A percentile compares a stretch with the other conserved stretches of the same genome.
phyloP scores from a whole-genome alignment of 1,140 invertebrate genomes.

The Lepidurus packardi region DNA sequence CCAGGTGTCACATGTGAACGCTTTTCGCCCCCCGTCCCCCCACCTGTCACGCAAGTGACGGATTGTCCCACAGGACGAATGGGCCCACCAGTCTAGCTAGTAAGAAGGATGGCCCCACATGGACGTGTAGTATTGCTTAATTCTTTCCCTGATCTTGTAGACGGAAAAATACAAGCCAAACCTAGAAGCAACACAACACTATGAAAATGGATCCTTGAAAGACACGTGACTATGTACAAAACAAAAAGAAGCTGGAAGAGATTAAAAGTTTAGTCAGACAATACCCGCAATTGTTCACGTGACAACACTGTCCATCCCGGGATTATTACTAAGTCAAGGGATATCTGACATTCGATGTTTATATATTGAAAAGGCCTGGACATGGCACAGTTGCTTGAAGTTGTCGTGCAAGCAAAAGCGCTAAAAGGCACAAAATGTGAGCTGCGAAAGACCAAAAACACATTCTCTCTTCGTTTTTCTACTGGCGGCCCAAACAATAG shows the following conservation, averaged over 20 bases:
- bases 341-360: not conserved
- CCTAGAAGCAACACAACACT: no score
- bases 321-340: not conserved
- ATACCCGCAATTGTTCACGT: not conserved
- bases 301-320: not conserved
- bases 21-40: not conserved
- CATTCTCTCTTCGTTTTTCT: not conserved
- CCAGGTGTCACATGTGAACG: constrained; percentile 1
- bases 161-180: no score
- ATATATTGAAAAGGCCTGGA: not conserved
- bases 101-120: not conserved
- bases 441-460: not conserved
- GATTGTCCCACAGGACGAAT: constrained; percentile 1
- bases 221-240: not conserved
- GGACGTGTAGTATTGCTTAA: not conserved
- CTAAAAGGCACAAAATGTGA: not conserved
- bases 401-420: not conserved
- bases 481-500: not conserved
- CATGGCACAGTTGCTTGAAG: not conserved
- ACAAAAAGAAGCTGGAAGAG: not conserved
- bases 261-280: not conserved
- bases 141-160: not conserved
- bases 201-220: not conserved
- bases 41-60: constrained; percentile 4
- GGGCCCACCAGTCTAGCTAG: not conserved